Conservation (phyloP, 2,113 vertebrate species). For the Clupea harengus region DNA sequence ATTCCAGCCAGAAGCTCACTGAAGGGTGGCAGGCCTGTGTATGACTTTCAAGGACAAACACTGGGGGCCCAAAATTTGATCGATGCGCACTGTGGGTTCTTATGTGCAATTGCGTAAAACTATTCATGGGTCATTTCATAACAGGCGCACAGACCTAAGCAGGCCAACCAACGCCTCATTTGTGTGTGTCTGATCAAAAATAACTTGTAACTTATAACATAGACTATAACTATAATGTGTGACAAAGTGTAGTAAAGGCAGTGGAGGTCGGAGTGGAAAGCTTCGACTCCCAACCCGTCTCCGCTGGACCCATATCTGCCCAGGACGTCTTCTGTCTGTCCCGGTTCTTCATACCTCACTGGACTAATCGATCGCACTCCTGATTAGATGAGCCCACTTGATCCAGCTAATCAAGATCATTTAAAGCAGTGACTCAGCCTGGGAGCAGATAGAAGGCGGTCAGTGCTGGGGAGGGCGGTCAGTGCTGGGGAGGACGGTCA, state of each 20-base stretch:
- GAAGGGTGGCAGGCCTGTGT: neutral
- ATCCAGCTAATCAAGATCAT: neutral
- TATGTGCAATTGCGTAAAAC: too few relatives aligned
- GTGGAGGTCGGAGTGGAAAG: neutral
- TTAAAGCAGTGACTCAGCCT: neutral
- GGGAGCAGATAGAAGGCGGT: neutral
- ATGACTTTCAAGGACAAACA: neutral
- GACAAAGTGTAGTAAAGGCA: too few relatives aligned
- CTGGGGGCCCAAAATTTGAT: neutral
- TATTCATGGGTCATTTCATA: too few relatives aligned
- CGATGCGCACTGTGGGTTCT: too few relatives aligned
- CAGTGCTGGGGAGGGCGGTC: too few relatives aligned
- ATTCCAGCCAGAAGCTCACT: neutral
- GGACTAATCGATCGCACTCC: slow-evolving; percentile 4
- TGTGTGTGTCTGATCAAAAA: too few relatives aligned
- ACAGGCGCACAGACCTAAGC: too few relatives aligned
- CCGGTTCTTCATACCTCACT: neutral
- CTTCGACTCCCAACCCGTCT: neutral
- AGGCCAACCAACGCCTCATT: too few relatives aligned
- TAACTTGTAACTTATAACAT: too few relatives aligned
- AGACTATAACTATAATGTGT: too few relatives aligned
- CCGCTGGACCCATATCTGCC: neutral
- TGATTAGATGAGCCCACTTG: neutral
- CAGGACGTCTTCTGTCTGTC: neutral
- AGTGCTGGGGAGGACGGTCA: too few relatives aligned